Base-by-base conservation (phyloP, 2,888 invertebrate species). In the Mamestra brassicae region DNA sequence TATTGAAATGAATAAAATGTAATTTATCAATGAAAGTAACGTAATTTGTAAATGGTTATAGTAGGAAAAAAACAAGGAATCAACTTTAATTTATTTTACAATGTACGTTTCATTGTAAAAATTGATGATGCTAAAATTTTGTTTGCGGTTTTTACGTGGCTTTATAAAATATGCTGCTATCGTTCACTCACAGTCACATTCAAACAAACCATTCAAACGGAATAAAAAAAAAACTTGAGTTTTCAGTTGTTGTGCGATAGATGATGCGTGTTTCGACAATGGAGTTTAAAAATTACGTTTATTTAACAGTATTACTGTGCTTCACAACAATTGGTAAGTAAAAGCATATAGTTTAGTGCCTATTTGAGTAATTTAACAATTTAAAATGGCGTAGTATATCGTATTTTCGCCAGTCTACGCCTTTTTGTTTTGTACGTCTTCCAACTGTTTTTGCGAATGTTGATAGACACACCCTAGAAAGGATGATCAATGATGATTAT, bases 321-420 rank as follows among this genome's bases (percentile, higher is more conserved):
- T 83, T 92, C 71, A 70, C 85, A 54, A 72, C 89, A 42, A 78
- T 86, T 74, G 94, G 95, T 95, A 80, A 94, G 95, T 92, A 66
- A 88, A 88, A 83, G 67, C 13, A 38, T 3, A 6, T 34, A 58
- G 15, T 47, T 58, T 34, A 50, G 8, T 64, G 5, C 4, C 0
- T 62, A 42, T 26, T 15, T 15, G 4, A 58, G 10, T n/a, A n/a
- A 55, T 42, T 60, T 11, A n/a, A 3, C 1, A 15, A 15, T 10
- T 4, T 36, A 84, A 81, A 73, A 80, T 76, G 73, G 76, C 74
- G 74, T 52, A 42, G 13, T 10, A 5, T 13, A 2, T n/a, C 15
- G 67, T 87, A 85, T 11, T 26, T 74, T 42, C 52, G 26, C 17
- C 45, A 17, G 26, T 83, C 68, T 54, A 87, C 84, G 80, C 68